A percentile compares a stretch with the other conserved stretches of the same genome.
These are phyloP conservation scores for Merops nubicus DNA, from an alignment of 2,113 vertebrate species.

Conservation along the genomic window DNA sequence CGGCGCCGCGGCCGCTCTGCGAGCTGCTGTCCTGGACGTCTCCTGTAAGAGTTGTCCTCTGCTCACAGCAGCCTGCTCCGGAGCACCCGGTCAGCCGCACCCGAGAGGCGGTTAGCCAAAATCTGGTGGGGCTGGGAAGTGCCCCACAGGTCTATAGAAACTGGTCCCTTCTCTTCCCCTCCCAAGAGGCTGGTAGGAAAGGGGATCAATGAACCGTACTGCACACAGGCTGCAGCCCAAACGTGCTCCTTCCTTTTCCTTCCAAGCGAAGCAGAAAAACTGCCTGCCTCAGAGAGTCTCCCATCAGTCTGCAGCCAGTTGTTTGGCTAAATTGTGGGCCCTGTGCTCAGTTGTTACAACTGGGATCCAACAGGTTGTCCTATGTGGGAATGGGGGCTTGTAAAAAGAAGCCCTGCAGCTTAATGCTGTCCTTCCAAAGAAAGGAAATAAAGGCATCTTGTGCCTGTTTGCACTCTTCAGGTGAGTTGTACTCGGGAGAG, in stretches of 20 bases:
- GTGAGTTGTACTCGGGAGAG: fast-evolving
- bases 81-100: background rate
- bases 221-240: background rate
- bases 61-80: background rate
- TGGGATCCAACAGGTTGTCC: background rate
- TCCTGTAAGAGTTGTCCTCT: background rate
- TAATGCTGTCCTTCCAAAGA: background rate
- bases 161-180: background rate
- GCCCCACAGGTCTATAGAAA: background rate
- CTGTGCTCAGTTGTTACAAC: background rate
- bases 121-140: background rate
- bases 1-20: too few relatives aligned
- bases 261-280: background rate
- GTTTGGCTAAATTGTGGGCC: background rate
- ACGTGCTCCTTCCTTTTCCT: background rate
- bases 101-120: background rate
- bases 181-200: background rate
- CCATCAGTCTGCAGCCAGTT: fast-evolving
- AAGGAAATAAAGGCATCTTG: fast-evolving
- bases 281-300: background rate
- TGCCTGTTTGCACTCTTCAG: background rate
- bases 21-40: background rate
- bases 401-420: background rate
- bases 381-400: background rate
- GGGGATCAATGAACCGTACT: background rate